Conservation (phyloP, 2,888 invertebrate species). For the Polylopha cassiicola region DNA sequence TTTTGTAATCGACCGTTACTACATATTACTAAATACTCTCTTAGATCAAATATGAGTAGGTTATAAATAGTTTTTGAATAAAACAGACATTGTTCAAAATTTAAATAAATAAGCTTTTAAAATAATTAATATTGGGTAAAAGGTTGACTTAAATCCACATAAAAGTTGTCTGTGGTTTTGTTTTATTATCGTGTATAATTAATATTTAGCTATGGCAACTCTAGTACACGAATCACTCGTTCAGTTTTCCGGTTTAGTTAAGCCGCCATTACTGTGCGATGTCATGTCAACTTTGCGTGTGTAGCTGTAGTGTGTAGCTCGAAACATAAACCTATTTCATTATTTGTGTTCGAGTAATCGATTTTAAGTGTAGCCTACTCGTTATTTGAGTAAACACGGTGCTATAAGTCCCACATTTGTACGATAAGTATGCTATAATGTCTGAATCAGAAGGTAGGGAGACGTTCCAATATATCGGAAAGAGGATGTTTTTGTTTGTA, state of each 20-base stretch:
- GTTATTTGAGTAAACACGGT: constrained; percentile 28
- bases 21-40: too few species aligned
- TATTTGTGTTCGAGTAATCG: constrained; percentile 27
- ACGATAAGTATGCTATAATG: constrained; percentile 59
- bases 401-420: constrained; percentile 29
- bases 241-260: constrained; percentile 11
- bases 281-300: constrained; percentile 16
- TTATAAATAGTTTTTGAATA: too few species aligned
- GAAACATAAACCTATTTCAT: constrained; percentile 1
- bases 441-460: constrained; percentile 65
- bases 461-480: constrained; percentile 32
- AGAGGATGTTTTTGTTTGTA: constrained; percentile 25
- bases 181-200: too few species aligned
- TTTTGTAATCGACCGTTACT: too few species aligned
- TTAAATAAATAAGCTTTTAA: too few species aligned
- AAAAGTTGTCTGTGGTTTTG: too few species aligned
- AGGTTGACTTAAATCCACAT: too few species aligned
- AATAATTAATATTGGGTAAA: too few species aligned
- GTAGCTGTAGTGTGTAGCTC: neutral
- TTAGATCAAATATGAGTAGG: too few species aligned
- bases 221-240: neutral
- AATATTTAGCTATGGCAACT: constrained; percentile 7
- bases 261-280: constrained; percentile 20
- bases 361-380: constrained; percentile 28
- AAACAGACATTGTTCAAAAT: too few species aligned